phyloP scores from a whole-genome alignment of 2,797 vertebrate genomes.

The Enteromius treurensis region DNA sequence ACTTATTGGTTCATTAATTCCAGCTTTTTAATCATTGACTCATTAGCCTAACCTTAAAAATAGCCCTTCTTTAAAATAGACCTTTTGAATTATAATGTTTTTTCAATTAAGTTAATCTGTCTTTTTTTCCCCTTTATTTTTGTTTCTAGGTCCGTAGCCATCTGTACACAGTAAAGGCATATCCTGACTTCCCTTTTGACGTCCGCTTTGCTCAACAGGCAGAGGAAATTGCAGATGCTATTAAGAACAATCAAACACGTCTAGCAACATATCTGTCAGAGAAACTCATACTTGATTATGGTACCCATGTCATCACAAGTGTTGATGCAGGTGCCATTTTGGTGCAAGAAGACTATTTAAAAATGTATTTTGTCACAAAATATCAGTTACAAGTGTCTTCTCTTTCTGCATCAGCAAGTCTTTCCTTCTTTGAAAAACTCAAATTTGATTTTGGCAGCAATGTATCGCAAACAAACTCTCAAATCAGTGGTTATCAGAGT shows the following conservation, averaged over 20 bases:
- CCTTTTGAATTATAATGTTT: no score
- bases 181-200: conserved; percentile 80
- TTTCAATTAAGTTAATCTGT: no score
- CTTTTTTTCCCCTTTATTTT: background rate
- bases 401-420: conserved; percentile 72
- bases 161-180: conserved; percentile 82
- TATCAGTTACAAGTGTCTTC: conserved; percentile 54
- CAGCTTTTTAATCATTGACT: no score
- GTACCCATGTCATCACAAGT: conserved; percentile 86
- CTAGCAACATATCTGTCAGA: conserved; percentile 84
- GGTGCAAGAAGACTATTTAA: conserved; percentile 86
- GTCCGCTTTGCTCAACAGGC: conserved; percentile 75
- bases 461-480: conserved; percentile 49
- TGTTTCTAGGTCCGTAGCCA: conserved; percentile 79
- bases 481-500: conserved; percentile 76
- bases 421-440: conserved; percentile 78
- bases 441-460: conserved; percentile 66
- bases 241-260: conserved; percentile 88
- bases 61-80: background rate
- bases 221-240: conserved; percentile 79
- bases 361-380: conserved; percentile 77
- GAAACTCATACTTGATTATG: conserved; percentile 86
- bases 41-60: no score
- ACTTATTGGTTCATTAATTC: no score
- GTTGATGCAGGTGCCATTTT: conserved; percentile 82